phyloP scores from a whole-genome alignment of 2,888 invertebrate species.

The Microchrysa polita region DNA sequence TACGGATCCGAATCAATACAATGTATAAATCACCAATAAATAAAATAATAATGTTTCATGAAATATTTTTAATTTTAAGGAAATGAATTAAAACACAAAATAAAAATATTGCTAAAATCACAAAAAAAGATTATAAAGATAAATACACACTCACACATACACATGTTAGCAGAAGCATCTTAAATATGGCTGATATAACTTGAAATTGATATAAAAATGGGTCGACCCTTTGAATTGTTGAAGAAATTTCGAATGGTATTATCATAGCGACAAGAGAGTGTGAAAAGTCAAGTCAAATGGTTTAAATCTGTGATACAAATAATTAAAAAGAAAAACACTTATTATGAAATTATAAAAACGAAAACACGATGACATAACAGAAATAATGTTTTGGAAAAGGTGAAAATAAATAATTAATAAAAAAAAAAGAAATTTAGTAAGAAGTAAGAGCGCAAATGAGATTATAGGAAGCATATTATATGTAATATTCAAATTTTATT shows the following conservation, averaged over 20 bases:
- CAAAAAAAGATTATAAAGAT: not conserved
- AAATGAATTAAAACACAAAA: too few relatives aligned
- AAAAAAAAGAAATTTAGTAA: not conserved
- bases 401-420: not conserved
- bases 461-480: not conserved
- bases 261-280: slow-evolving; percentile 7
- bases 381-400: not conserved
- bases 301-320: slow-evolving; percentile 42
- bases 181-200: not conserved
- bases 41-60: too few relatives aligned
- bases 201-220: not conserved
- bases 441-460: slow-evolving; percentile 10
- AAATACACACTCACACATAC: not conserved
- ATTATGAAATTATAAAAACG: slow-evolving; percentile 22
- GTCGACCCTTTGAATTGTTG: not conserved
- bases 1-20: too few relatives aligned
- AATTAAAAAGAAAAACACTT: slow-evolving; percentile 22
- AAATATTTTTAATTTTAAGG: too few relatives aligned
- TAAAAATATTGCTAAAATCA: not conserved
- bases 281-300: slow-evolving; percentile 20
- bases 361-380: slow-evolving; percentile 22
- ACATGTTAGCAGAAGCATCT: too few relatives aligned
- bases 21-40: too few relatives aligned
- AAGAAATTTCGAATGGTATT: slow-evolving; percentile 1
- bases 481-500: slow-evolving; percentile 22